Base-by-base conservation (phyloP, 1,140 invertebrate species). In the Drosophila nikananu region DNA sequence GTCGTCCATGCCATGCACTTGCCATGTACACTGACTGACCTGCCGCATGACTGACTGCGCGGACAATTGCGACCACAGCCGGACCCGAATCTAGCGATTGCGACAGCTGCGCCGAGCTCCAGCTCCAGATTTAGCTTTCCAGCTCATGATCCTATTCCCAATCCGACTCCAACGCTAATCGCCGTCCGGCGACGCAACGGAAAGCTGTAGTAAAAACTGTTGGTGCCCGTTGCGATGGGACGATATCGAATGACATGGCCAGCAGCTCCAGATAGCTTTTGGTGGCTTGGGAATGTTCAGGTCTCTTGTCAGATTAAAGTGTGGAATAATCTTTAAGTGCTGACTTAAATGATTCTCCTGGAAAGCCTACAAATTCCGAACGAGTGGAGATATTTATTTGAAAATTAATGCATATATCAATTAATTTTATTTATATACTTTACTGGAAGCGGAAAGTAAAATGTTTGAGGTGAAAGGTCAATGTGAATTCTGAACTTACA, bases 21-120 rank as follows among this genome's bases (percentile, higher is more conserved):
- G 84, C 84, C 68, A 80, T 81, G 81, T 60, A 32, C 65, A 83
- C 48, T 63, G 76, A 83, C 77, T 83, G 83, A 76, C 81, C 71
- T 59, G 44, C 60, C 64, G 66, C 75, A 59, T 83, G 67, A 73
- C 66, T 80, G 65, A 80, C 75, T 75, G 58, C 51, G 76, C 49
- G 55, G 44, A 54, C 61, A 41, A 58, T 46, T 41, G 37, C 30
- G 68, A 35, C 44, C 21, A 15, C 30, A 58, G 42, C 71, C 32
- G 32, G 32, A 37, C 52, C 32, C 52, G 52, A 55, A 54, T 54
- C 52, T 17, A 6, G 13, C 52, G 15, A 55, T 55, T 55, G 54
- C 54, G 32, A 55, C 54, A 55, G 54, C 54, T 55, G 54, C 5
- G 13, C 32, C 13, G 37, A 48, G 32, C 23, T 27, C 21, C 13